Evolutionary conservation across 2,888 invertebrate genomes (phyloP).

Genomic region (Hemithea aestivaria): DNA sequence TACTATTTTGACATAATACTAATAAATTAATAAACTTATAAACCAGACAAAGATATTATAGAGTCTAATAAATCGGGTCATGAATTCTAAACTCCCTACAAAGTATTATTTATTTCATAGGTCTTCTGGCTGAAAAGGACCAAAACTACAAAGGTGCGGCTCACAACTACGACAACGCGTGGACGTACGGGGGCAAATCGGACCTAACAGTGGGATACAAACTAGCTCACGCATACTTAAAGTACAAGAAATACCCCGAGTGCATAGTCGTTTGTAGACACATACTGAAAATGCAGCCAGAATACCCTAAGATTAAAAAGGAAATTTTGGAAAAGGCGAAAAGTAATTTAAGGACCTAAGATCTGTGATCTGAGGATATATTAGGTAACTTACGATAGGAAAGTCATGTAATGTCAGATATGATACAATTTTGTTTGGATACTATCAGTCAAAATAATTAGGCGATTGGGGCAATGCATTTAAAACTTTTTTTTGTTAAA

Average conservation of each 20-base stretch:
- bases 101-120: conserved; percentile 75
- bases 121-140: conserved; percentile 93
- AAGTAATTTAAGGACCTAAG: conserved; percentile 83
- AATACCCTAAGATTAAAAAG: conserved; percentile 94
- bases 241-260: conserved; percentile 91
- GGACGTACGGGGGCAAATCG: conserved; percentile 88
- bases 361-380: no score
- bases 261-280: conserved; percentile 94
- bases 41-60: no score
- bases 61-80: no score
- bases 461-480: no score
- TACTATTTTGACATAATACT: no score
- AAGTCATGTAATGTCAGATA: no score
- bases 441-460: no score
- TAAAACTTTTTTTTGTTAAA: no score
- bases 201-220: conserved; percentile 95
- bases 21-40: no score
- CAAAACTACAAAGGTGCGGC: conserved; percentile 93
- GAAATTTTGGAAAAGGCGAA: conserved; percentile 96
- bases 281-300: conserved; percentile 88
- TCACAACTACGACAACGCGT: conserved; percentile 89
- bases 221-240: conserved; percentile 93
- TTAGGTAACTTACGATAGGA: no score
- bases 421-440: no score
- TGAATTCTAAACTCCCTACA: no score